Percentiles rank a stretch among this genome's conserved stretches.
Evolutionary conservation across 2,797 vertebrate species (phyloP).

Genomic region (Pelochelys cantorii): DNA sequence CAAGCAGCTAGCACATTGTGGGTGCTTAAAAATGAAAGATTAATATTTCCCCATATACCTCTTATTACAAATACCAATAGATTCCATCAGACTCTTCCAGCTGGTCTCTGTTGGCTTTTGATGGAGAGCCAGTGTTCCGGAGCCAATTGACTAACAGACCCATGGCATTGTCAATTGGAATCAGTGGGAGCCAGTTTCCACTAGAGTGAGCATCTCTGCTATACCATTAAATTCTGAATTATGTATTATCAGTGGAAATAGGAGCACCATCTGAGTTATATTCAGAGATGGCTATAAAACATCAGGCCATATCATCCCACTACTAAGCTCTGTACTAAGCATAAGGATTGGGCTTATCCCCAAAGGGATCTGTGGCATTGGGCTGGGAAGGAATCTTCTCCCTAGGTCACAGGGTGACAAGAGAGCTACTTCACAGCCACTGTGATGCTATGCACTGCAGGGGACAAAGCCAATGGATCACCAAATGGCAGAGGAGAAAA

Average conservation of each 20-base stretch:
- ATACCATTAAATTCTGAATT: neutral
- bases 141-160: neutral
- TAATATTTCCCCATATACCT: constrained; percentile 41
- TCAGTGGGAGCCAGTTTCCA: neutral
- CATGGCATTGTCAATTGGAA: neutral
- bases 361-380: neutral
- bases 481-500: neutral
- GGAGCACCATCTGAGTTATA: neutral
- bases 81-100: constrained; percentile 19
- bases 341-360: neutral
- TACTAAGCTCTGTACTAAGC: neutral
- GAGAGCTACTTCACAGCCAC: neutral
- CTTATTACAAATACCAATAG: constrained; percentile 24
- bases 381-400: neutral
- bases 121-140: neutral
- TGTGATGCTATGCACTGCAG: neutral
- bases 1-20: constrained; percentile 23
- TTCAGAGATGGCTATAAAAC: neutral
- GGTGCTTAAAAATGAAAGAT: constrained; percentile 48
- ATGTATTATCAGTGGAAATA: neutral
- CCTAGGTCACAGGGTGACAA: neutral
- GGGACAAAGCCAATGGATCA: neutral
- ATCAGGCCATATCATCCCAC: neutral
- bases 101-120: neutral
- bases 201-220: neutral